Evolutionary conservation across 2,888 invertebrate genomes (phyloP).

Genomic region (Drosophila emarginata): DNA sequence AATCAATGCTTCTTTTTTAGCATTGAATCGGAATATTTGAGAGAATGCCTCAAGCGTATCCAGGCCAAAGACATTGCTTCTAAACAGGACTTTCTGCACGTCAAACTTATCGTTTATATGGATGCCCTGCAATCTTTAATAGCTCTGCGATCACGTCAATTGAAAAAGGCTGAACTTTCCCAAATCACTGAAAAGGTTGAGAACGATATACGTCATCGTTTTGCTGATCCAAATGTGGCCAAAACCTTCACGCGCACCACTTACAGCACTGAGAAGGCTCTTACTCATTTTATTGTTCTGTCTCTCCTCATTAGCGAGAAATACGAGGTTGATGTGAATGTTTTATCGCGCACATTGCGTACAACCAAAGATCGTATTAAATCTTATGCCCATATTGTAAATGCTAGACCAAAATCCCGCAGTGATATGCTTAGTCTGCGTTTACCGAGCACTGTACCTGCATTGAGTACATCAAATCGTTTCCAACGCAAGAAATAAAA

Average conservation of each 20-base stretch:
- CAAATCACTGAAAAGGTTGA: slow-evolving; percentile 80
- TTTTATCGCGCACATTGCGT: slow-evolving; percentile 68
- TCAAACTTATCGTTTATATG: slow-evolving; percentile 80
- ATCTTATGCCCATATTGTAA: slow-evolving; percentile 73
- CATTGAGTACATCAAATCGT: slow-evolving; percentile 41
- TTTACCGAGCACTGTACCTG: slow-evolving; percentile 72
- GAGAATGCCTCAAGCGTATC: slow-evolving; percentile 56
- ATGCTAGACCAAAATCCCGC: slow-evolving; percentile 59
- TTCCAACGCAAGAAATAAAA: slow-evolving; percentile 58
- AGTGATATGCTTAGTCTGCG: slow-evolving; percentile 61
- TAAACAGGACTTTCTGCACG: slow-evolving; percentile 56
- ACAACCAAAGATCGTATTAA: slow-evolving; percentile 69
- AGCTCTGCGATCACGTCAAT: slow-evolving; percentile 57
- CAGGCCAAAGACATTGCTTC: slow-evolving; percentile 53
- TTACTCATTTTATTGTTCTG: slow-evolving; percentile 79
- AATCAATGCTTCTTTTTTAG: slow-evolving; percentile 45
- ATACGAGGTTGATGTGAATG: slow-evolving; percentile 67
- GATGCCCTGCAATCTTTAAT: slow-evolving; percentile 77
- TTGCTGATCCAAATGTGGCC: slow-evolving; percentile 65
- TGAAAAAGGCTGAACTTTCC: slow-evolving; percentile 71
- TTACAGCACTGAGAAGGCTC: slow-evolving; percentile 76
- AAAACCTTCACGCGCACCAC: slow-evolving; percentile 63
- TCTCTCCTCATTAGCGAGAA: slow-evolving; percentile 72
- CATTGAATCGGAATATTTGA: slow-evolving; percentile 75
- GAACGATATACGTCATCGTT: slow-evolving; percentile 78